These are phyloP conservation scores for Gordius sp. DNA, from an alignment of 2,888 invertebrate genomes.

Conservation along the genomic window DNA sequence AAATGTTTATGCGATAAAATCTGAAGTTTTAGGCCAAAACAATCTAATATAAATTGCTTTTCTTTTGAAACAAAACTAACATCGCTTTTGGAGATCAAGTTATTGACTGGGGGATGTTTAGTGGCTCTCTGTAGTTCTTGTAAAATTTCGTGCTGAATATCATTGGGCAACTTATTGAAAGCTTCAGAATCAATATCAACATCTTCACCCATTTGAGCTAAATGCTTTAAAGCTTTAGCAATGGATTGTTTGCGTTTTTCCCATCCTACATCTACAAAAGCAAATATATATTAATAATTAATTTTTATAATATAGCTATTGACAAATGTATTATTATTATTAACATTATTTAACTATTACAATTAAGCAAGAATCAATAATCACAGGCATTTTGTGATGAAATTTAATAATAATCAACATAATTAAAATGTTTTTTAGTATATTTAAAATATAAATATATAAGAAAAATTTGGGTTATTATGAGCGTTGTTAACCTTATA, in stretches of 20 bases:
- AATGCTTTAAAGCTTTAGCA: not conserved
- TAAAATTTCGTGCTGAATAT: slow-evolving; percentile 70
- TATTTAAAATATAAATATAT: too few relatives aligned
- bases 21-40: too few relatives aligned
- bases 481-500: too few relatives aligned
- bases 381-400: too few relatives aligned
- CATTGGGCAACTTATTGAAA: slow-evolving; percentile 52
- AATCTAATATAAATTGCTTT: slow-evolving; percentile 15
- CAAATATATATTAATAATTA: not conserved
- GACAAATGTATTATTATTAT: not conserved
- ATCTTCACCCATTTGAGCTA: slow-evolving; percentile 41
- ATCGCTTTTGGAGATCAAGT: slow-evolving; percentile 50
- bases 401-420: too few relatives aligned
- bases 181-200: slow-evolving; percentile 52
- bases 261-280: slow-evolving; percentile 7
- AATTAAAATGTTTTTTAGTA: too few relatives aligned
- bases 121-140: slow-evolving; percentile 63
- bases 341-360: too few relatives aligned
- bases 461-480: too few relatives aligned
- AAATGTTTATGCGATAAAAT: too few relatives aligned
- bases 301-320: not conserved
- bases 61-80: slow-evolving; percentile 18
- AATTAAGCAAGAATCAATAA: too few relatives aligned
- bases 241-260: slow-evolving; percentile 3
- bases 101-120: slow-evolving; percentile 65